Percentiles rank a stretch among this genome's conserved stretches.
phyloP scores from a whole-genome alignment of 2,888 invertebrate species.

The Ptychoptera albimana region DNA sequence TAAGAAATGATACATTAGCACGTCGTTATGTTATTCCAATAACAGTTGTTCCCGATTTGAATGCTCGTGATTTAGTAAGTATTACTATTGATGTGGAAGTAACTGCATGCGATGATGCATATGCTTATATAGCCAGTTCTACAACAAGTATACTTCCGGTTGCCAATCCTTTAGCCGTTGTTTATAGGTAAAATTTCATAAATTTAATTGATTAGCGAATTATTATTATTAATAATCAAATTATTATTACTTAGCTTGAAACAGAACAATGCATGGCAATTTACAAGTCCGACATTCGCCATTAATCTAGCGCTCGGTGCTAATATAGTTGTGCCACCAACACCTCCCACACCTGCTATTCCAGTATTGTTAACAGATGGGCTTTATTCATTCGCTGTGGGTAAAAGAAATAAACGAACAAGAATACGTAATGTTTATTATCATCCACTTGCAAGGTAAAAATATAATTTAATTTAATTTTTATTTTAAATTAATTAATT shows the following conservation, averaged over 20 bases:
- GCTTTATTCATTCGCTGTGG: constrained; percentile 53
- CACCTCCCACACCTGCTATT: too few relatives aligned
- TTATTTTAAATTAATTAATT: too few relatives aligned
- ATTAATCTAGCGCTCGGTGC: too few relatives aligned
- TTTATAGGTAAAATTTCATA: too few relatives aligned
- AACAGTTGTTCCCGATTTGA: constrained; percentile 22
- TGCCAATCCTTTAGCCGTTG: too few relatives aligned
- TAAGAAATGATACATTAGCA: constrained; percentile 44
- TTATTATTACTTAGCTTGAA: too few relatives aligned
- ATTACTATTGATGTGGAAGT: constrained; percentile 46
- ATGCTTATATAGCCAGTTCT: constrained; percentile 45
- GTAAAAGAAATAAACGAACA: constrained; percentile 30
- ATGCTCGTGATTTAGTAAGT: constrained; percentile 40
- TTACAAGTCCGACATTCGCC: too few relatives aligned
- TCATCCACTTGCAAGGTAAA: constrained; percentile 48
- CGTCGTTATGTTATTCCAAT: constrained; percentile 34
- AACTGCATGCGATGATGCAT: constrained; percentile 43
- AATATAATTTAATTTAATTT: background rate
- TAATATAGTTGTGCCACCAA: too few relatives aligned
- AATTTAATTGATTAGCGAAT: too few relatives aligned
- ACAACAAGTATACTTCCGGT: too few relatives aligned
- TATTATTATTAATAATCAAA: too few relatives aligned
- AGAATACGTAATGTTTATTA: constrained; percentile 51
- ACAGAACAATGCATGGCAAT: too few relatives aligned
- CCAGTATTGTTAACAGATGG: constrained; percentile 37